Evolutionary conservation across 2,888 invertebrate genomes (phyloP), one percentile per base, ranked within the genome.

Genomic region (Latheticus oryzae): DNA sequence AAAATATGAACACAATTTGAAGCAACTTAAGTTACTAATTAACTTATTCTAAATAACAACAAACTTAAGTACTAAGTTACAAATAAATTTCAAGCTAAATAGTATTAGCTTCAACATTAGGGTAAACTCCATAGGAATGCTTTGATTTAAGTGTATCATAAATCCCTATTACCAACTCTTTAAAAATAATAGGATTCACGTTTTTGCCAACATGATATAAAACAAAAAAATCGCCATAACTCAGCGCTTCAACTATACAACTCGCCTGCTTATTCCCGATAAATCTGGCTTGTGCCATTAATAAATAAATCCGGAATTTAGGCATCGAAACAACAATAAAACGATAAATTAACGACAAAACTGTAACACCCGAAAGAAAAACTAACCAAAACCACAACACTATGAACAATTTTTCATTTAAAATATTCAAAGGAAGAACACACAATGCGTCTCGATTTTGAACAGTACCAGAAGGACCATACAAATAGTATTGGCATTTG

Each of bases 351-450:
- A 93, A 75, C 37, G 88, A 85, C 2, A 88, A 61, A 2, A 82
- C 80, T 0, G 89, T 85, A 9, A 88, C 65, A 2, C 85, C 70
- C 1, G 87, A 80, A 42, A 93, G 80, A 32, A 87, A 73, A 13
- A 87, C 79, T 7, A 91, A 81, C 88, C 92, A 91, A 72, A 87
- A 84, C 88, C 89, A 90, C 0, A 90, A 76, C 38, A 90, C 83
- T 1, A 87, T 81, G 69, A 89, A 90, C 62, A 91, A 84, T 73
- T 91, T 92, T 71, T 91, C 91, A 71, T 92, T 91, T 30, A 92
- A 83, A 62, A 90, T 86, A 70, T 92, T 92, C 4, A 91, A 70
- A 0, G 91, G 88, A 7, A 92, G 78, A n/a, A 91, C 82, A 66
- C 92, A 92, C 0, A 91, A 79, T 0, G 85, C 83, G 68, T 89